Conservation (phyloP, 2,113 vertebrate genomes). For the Alectura lathami region DNA sequence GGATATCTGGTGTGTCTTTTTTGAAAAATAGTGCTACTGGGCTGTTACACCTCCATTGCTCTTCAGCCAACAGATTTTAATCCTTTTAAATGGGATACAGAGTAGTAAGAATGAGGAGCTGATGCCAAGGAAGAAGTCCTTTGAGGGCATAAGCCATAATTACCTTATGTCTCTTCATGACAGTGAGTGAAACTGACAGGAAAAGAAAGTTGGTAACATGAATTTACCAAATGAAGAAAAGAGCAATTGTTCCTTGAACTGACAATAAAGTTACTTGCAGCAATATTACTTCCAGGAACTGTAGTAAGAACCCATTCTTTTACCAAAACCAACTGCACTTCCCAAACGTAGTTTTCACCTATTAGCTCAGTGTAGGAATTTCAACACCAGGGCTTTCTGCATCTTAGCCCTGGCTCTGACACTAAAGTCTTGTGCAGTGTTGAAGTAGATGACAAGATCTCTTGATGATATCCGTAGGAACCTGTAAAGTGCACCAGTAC, state of each 20-base stretch:
- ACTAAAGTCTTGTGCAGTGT: not conserved
- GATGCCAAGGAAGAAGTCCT: not conserved
- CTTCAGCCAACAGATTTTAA: not conserved
- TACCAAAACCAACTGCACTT: not conserved
- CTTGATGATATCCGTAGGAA: not conserved
- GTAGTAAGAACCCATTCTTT: not conserved
- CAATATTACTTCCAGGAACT: not conserved
- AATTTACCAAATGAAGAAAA: not conserved
- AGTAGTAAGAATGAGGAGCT: not conserved
- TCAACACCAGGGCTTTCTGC: not conserved
- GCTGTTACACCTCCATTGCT: not conserved
- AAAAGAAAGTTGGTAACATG: not conserved
- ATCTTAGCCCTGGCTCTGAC: not conserved
- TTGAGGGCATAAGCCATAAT: not conserved
- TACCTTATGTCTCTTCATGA: not conserved
- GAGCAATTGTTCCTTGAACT: not conserved
- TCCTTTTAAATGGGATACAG: not conserved
- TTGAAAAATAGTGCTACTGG: not conserved
- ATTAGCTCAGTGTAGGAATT: not conserved
- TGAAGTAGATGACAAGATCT: not conserved
- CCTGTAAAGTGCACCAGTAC: not conserved
- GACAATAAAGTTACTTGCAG: not conserved
- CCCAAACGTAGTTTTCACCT: not conserved
- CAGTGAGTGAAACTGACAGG: not conserved
- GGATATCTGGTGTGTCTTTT: not conserved